Conservation (phyloP, 2,888 invertebrate species). For the Pegoplata infirma region DNA sequence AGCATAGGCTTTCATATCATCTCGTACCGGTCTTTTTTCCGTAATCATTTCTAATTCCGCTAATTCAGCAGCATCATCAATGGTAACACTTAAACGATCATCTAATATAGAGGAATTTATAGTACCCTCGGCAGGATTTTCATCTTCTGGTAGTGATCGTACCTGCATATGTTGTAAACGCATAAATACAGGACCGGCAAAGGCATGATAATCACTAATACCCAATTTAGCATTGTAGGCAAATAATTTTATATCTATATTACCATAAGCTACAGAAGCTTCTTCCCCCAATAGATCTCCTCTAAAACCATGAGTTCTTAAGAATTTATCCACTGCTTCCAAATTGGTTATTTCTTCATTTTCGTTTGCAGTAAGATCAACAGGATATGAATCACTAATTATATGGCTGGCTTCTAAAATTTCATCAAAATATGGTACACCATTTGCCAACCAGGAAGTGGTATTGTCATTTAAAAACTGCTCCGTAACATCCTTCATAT, state of each 20-base stretch:
- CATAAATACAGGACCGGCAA: conserved; percentile 77
- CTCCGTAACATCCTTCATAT: conserved; percentile 81
- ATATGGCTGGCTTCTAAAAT: conserved; percentile 72
- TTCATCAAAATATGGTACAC: conserved; percentile 75
- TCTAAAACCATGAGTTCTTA: conserved; percentile 75
- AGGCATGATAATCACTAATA: conserved; percentile 75
- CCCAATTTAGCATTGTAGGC: conserved; percentile 74
- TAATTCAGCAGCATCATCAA: conserved; percentile 73
- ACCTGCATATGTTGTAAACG: conserved; percentile 69
- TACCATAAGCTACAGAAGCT: conserved; percentile 76
- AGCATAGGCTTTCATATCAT: conserved; percentile 75
- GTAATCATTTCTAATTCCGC: conserved; percentile 75
- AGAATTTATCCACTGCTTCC: conserved; percentile 73
- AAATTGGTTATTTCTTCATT: conserved; percentile 72
- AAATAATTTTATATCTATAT: conserved; percentile 77
- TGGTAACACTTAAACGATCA: conserved; percentile 71
- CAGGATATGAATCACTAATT: conserved; percentile 66
- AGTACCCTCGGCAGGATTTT: conserved; percentile 31
- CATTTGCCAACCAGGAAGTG: conserved; percentile 83
- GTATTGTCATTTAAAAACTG: conserved; percentile 78
- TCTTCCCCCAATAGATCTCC: conserved; percentile 76
- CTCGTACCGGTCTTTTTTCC: conserved; percentile 74
- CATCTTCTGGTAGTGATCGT: conserved; percentile 28
- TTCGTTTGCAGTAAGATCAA: conserved; percentile 68
- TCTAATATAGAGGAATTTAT: conserved; percentile 69